These are phyloP conservation scores for Aphelenchoides besseyi DNA, from an alignment of 1,140 invertebrate genomes.

Conservation along the genomic window DNA sequence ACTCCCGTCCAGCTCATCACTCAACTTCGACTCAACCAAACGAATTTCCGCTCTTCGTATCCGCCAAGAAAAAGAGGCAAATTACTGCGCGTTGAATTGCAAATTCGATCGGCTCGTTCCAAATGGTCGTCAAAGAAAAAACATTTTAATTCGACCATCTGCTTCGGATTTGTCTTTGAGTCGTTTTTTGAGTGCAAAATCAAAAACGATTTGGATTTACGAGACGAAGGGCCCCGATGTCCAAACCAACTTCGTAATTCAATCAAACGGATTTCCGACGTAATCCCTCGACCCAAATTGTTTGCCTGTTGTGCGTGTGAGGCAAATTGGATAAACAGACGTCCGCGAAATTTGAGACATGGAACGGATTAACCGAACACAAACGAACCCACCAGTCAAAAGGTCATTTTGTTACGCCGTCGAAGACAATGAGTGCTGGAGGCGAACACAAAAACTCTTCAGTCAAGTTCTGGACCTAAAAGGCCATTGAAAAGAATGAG, in stretches of 20 bases:
- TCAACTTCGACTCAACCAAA: not conserved
- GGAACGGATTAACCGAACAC: not conserved
- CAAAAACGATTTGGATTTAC: too few relatives aligned
- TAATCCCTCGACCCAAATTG: not conserved
- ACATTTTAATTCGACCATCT: not conserved
- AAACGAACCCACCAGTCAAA: not conserved
- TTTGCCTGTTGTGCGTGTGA: not conserved
- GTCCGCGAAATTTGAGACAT: not conserved
- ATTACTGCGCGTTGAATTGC: not conserved
- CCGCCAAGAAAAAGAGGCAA: not conserved
- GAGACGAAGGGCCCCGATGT: too few relatives aligned
- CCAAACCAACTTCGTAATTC: not conserved
- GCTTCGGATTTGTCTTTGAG: not conserved
- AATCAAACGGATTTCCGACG: not conserved
- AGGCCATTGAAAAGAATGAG: too few relatives aligned
- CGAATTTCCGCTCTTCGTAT: slow-evolving; percentile 6
- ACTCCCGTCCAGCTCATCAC: not conserved
- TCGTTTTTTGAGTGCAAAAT: not conserved
- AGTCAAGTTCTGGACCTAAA: too few relatives aligned
- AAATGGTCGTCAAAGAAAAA: not conserved
- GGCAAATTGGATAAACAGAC: not conserved
- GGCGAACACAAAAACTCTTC: not conserved
- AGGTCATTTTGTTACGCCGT: not conserved
- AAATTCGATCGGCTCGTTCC: not conserved
- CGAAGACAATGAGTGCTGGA: not conserved